Base-by-base conservation (phyloP, 2,797 vertebrate genomes). In the Chiropotes sagulatus region DNA sequence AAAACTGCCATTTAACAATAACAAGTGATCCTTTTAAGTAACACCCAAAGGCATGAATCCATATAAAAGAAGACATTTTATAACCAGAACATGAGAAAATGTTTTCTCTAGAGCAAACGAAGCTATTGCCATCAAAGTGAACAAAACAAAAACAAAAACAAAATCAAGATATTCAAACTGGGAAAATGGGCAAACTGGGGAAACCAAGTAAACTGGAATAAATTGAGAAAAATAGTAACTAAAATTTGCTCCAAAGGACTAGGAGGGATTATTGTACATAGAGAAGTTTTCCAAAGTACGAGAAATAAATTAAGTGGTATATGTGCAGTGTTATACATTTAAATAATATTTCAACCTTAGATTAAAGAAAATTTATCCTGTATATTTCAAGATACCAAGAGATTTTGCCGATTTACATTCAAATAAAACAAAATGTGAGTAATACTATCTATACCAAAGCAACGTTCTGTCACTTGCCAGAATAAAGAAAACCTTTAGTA, bases 21-120 rank as follows among this genome's bases (percentile, higher is more conserved):
- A 67, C n/a, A 52, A 41, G 48, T 26, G 11, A 72, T 44, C 20
- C 54, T 83, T 76, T 80, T 33, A 88, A 20, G 13, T 33, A 28
- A 88, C 48, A 76, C 5, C 41, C 54, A 72, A 61, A 95, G 46
- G 28, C 20, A 7, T 50, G 0, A 19, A 36, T 39, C 44, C 36
- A 67, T 17, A 70, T 24, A 76, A 70, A 93, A 83, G 8, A 88
- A 86, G 28, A 48, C 24, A 54, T 73, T 88, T 88, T 73, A 88
- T 39, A 81, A 76, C 80, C 44, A 88, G 54, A 76, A 84, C 52
- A 44, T n/a, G 7, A 88, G 52, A 89, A 92, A 70, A 41, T 7
- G 41, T 72, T 41, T 90, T 96, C 73, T 82, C 64, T 79, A 50
- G 4, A 92, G 64, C 61, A 67, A 96, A 97, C 93, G 61, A 54